A percentile compares a stretch with the other conserved stretches of the same genome.
These are phyloP conservation scores for Coregonus suidteri DNA, from an alignment of 2,797 vertebrate genomes.

Conservation along the genomic window DNA sequence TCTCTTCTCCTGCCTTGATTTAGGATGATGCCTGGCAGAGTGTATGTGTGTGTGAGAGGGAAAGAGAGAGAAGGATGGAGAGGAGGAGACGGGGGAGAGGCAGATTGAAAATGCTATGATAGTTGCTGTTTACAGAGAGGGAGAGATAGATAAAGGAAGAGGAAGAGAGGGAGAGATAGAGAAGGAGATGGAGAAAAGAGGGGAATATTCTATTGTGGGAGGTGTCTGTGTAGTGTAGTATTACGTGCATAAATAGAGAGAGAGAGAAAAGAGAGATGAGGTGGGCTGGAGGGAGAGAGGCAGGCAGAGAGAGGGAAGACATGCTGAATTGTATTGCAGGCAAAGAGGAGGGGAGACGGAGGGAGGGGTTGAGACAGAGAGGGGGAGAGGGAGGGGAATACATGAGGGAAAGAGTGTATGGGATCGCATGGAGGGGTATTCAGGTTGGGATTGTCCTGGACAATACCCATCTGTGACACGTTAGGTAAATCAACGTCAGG, in stretches of 20 bases:
- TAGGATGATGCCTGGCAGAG: constrained; percentile 79
- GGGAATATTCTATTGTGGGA: constrained; percentile 8
- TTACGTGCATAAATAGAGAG: constrained; percentile 30
- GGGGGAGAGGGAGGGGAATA: constrained; percentile 48
- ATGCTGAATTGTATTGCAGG: constrained; percentile 62
- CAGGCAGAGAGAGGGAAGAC: constrained; percentile 39
- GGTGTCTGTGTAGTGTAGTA: constrained; percentile 30
- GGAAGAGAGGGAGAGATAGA: constrained; percentile 1
- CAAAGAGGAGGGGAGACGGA: constrained; percentile 49
- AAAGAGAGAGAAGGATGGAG: constrained; percentile 60
- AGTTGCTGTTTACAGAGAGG: constrained; percentile 66
- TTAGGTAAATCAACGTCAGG: constrained; percentile 25
- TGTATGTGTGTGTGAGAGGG: constrained; percentile 56
- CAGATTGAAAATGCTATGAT: constrained; percentile 58
- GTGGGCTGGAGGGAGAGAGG: constrained; percentile 37
- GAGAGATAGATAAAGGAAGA: neutral
- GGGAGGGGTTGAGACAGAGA: constrained; percentile 21
- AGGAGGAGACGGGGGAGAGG: constrained; percentile 47
- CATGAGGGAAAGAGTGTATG: constrained; percentile 58
- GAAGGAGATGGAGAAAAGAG: constrained; percentile 12
- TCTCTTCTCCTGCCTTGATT: constrained; percentile 70
- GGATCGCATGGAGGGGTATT: constrained; percentile 55
- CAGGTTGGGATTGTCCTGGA: constrained; percentile 61
- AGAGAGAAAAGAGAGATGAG: constrained; percentile 25
- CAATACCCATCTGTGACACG: constrained; percentile 38